Conservation (phyloP, 2,797 vertebrate genomes). For the Acrocephalus scirpaceus region DNA sequence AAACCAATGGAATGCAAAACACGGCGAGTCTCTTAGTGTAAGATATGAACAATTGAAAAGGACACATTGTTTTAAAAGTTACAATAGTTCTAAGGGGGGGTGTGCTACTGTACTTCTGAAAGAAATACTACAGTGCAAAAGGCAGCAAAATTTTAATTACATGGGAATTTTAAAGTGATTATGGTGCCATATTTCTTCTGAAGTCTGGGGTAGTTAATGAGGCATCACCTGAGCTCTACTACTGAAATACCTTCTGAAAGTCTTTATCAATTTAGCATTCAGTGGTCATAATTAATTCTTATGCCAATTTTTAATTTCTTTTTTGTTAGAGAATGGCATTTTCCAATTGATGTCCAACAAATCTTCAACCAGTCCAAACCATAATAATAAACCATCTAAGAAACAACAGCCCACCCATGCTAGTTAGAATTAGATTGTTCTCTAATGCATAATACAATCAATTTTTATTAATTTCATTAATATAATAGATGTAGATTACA, state of each 20-base stretch:
- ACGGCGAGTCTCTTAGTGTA: not conserved
- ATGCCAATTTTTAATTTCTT: not conserved
- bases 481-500: constrained; percentile 6
- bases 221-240: not conserved
- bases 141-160: not conserved
- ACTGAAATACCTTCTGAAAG: not conserved
- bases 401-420: not conserved
- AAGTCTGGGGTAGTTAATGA: not conserved
- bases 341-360: not conserved
- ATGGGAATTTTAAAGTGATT: not conserved
- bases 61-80: not conserved
- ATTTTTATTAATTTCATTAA: constrained; percentile 13
- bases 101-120: not conserved
- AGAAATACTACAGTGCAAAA: not conserved
- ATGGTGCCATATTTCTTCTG: not conserved
- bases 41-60: not conserved
- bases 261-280: not conserved
- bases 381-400: not conserved
- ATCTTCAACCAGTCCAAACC: not conserved
- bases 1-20: not conserved
- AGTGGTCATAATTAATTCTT: not conserved
- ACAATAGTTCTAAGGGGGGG: not conserved
- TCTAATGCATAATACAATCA: not conserved
- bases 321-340: not conserved
- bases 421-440: constrained; percentile 9